Evolutionary conservation across 2,797 vertebrate genomes (phyloP), one percentile per base, ranked within the genome.

Genomic region (Diceros bicornis): DNA sequence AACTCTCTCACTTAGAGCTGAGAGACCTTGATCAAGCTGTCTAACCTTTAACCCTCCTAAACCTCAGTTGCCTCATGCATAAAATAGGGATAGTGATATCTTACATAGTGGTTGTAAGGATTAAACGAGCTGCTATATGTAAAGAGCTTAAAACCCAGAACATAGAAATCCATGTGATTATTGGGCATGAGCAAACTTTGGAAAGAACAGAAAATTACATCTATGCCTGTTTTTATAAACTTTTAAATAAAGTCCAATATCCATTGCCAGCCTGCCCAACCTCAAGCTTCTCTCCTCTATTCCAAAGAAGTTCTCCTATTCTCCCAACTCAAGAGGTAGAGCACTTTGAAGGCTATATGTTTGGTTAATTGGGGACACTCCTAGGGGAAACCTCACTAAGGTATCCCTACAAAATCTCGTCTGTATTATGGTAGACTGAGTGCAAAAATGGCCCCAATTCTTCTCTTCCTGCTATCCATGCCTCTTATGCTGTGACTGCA

Each of bases 321-420:
- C 44, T 62, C 47, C n/a, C 87, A 82, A 78, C 23, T 90, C n/a
- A 93, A 82, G 74, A 90, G 21, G 20, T 16, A 71, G 85, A 85
- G 41, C 50, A 47, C 20, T 89, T 44, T 57, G 68, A 74, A 83
- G 9, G 44, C 44, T 82, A 11, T 44, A 21, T 66, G 32, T 83
- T 88, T 94, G 50, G 21, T 52, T 91, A 59, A 59, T 7, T 91
- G 41, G 41, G 59, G 20, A 69, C 17, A 55, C 59, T 50, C 52
- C 7, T 29, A 94, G 32, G n/a, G 59, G 9, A 91, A 96, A 89
- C 25, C 34, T 94, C 71, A 84, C 32, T 41, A 64, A 92, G 57
- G 12, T n/a, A 47, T 57, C 34, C 44, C n/a, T 82, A 82, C 55
- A 92, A 79, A 96, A 34, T 69, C 32, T 94, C n/a, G 59, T 59